Percentiles rank a stretch among this genome's conserved stretches.
These are phyloP conservation scores for Tetragonula carbonaria DNA, from an alignment of 2,888 invertebrate species.

Conservation along the genomic window DNA sequence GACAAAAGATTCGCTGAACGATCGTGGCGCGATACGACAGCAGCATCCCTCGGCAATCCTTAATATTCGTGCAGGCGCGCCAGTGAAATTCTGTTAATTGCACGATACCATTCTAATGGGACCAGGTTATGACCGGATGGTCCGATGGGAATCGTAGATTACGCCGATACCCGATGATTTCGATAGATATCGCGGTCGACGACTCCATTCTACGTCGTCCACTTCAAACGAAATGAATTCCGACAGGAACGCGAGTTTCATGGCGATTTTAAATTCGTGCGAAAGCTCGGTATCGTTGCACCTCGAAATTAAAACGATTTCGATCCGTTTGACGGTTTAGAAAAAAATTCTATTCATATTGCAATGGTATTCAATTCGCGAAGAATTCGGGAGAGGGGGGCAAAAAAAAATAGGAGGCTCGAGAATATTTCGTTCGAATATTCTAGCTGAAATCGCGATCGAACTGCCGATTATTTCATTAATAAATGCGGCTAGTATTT, in stretches of 20 bases:
- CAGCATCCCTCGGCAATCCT: not conserved
- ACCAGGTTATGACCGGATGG: constrained; percentile 19
- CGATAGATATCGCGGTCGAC: constrained; percentile 37
- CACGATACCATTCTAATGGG: constrained; percentile 49
- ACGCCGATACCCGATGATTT: constrained; percentile 18
- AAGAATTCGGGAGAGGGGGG: not conserved
- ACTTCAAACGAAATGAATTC: not conserved
- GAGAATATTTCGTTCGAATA: not conserved
- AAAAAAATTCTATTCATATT: not conserved
- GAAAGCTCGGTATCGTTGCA: not conserved
- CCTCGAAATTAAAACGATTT: constrained; percentile 10
- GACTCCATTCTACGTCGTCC: not conserved
- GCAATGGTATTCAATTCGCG: not conserved
- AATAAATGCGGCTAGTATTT: not conserved
- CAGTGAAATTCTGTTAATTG: constrained; percentile 60
- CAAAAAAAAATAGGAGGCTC: not conserved
- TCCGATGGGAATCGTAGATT: constrained; percentile 25
- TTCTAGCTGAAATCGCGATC: not conserved
- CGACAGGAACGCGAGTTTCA: not conserved
- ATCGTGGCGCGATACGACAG: constrained; percentile 25
- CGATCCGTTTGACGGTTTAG: not conserved
- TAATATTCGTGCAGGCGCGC: constrained; percentile 21
- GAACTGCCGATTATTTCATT: not conserved
- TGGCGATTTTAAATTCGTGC: not conserved
- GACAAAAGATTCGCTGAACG: constrained; percentile 25